Percentiles rank a stretch among this genome's conserved stretches.
Conservation (phyloP, 2,888 invertebrate genomes). For the Ditula angustiorana region DNA sequence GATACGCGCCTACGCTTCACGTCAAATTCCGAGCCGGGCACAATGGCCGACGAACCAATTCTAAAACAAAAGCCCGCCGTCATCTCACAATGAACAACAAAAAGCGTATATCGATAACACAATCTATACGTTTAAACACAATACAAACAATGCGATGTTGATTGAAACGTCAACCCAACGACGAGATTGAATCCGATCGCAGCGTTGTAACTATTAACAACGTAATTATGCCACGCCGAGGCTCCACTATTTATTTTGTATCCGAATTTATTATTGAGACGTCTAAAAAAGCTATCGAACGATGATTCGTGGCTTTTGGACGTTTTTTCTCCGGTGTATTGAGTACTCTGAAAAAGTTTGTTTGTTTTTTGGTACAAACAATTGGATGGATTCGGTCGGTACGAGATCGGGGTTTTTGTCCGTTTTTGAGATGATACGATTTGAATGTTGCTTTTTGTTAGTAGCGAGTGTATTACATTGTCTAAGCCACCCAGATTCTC, state of each 20-base stretch:
- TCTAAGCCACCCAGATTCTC: background rate
- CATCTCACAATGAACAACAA: constrained; percentile 64
- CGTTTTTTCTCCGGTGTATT: constrained; percentile 55
- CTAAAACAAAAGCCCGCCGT: constrained; percentile 66
- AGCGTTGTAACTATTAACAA: constrained; percentile 80
- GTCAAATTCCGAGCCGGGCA: constrained; percentile 12
- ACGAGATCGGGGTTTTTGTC: constrained; percentile 32
- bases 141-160: constrained; percentile 83
- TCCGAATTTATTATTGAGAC: constrained; percentile 78
- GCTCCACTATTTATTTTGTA: constrained; percentile 81
- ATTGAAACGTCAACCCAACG: constrained; percentile 84
- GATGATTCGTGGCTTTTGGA: constrained; percentile 74
- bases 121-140: constrained; percentile 82
- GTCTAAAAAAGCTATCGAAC: constrained; percentile 72
- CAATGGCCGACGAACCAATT: constrained; percentile 19
- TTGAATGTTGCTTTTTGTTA: constrained; percentile 33
- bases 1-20: constrained; percentile 15
- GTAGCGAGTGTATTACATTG: constrained; percentile 27
- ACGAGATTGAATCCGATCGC: constrained; percentile 78
- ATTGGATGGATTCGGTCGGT: constrained; percentile 29
- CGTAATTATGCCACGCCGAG: constrained; percentile 81
- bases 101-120: constrained; percentile 84
- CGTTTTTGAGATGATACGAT: constrained; percentile 36
- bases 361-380: constrained; percentile 52
- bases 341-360: constrained; percentile 53